Conservation (phyloP, 64 coral and sea anemone species). For the Platygyra sinensis region DNA sequence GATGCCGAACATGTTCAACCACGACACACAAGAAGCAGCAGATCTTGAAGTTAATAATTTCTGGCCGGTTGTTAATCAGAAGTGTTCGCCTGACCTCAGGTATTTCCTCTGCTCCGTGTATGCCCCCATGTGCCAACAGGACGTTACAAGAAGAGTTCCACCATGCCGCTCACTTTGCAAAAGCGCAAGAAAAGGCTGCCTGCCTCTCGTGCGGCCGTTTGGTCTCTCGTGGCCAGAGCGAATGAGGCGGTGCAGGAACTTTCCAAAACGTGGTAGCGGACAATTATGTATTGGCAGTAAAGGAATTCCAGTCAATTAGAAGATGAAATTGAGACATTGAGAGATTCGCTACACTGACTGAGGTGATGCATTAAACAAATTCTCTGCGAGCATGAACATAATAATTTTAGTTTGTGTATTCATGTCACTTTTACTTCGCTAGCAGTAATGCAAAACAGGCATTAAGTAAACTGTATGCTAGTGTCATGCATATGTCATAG, state of each 20-base stretch:
- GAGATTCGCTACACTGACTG: too few species aligned
- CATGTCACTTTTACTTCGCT: too few species aligned
- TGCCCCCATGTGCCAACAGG: slow-evolving; percentile 35
- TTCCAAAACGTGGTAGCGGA: not conserved
- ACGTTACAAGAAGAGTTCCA: not conserved
- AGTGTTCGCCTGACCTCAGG: slow-evolving; percentile 54
- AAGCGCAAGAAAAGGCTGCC: slow-evolving; percentile 53
- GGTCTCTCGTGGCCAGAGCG: slow-evolving; percentile 24
- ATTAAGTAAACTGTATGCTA: too few species aligned
- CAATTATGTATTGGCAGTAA: too few species aligned
- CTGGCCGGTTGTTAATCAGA: slow-evolving; percentile 67
- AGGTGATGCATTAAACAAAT: too few species aligned
- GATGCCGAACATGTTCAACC: slow-evolving; percentile 69
- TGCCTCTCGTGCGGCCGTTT: not conserved
- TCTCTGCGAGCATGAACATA: too few species aligned
- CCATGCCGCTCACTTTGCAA: slow-evolving; percentile 66
- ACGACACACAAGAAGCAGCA: slow-evolving; percentile 28
- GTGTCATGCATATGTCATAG: too few species aligned
- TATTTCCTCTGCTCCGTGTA: slow-evolving; percentile 66
- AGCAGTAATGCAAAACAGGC: too few species aligned
- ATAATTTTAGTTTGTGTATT: too few species aligned
- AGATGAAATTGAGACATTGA: too few species aligned
- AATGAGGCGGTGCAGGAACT: slow-evolving; percentile 28
- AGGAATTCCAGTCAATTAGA: too few species aligned
- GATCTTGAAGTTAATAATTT: slow-evolving; percentile 72